Evolutionary conservation across 2,113 vertebrate species (phyloP).

Genomic region (Oryzias woworae): DNA sequence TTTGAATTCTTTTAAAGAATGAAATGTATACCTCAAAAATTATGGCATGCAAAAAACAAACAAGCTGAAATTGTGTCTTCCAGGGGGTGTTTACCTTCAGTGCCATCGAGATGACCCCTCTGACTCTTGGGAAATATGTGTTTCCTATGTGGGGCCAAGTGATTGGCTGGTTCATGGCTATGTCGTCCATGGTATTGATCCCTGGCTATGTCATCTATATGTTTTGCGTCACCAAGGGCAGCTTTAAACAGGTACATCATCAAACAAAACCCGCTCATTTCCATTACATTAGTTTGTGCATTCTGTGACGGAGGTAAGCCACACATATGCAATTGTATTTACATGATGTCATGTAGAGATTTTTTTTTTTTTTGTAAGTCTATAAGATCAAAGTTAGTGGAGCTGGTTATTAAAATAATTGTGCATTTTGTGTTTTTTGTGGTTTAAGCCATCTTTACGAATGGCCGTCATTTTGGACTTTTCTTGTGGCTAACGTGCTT

Average conservation of each 20-base stretch:
- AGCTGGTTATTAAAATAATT: too few species aligned
- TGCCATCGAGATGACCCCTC: constrained; percentile 88
- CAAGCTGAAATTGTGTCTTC: constrained; percentile 4
- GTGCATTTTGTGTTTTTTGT: too few species aligned
- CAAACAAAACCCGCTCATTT: neutral
- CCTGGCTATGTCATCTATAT: constrained; percentile 85
- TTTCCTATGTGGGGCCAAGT: constrained; percentile 88
- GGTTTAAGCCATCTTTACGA: too few species aligned
- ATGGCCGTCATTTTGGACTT: too few species aligned
- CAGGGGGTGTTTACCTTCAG: constrained; percentile 88
- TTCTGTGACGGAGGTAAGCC: too few species aligned
- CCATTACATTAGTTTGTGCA: too few species aligned
- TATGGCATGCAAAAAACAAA: neutral
- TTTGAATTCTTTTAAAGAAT: too few species aligned
- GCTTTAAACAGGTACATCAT: constrained; percentile 61
- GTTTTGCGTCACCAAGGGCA: constrained; percentile 80
- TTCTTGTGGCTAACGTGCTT: too few species aligned
- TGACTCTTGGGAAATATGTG: constrained; percentile 84
- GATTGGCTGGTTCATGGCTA: constrained; percentile 86
- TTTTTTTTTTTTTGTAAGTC: too few species aligned
- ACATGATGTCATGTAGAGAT: too few species aligned
- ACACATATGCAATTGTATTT: too few species aligned
- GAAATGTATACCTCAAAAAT: neutral
- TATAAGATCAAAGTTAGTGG: too few species aligned
- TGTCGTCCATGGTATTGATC: constrained; percentile 88